These are phyloP conservation scores for Heliocidaris erythrogramma DNA, from an alignment of 35 echinoderm and acorn worm species.

Conservation along the genomic window DNA sequence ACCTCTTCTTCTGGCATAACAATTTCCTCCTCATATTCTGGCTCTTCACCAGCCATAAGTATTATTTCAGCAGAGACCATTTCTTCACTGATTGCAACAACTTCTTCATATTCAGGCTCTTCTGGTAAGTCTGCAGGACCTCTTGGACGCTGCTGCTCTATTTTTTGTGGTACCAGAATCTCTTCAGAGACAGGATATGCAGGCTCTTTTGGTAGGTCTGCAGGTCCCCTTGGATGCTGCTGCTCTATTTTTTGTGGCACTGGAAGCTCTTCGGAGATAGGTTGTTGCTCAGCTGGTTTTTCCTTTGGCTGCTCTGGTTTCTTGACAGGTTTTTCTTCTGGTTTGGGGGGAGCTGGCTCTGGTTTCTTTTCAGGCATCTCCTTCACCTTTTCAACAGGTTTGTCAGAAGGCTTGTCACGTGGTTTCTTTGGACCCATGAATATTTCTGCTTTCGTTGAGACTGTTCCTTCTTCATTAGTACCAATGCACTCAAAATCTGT, in stretches of 20 bases:
- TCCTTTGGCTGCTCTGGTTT: neutral
- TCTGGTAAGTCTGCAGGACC: conserved; percentile 48
- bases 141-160: neutral
- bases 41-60: conserved; percentile 46
- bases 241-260: neutral
- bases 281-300: neutral
- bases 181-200: conserved; percentile 22
- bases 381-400: conserved; percentile 52
- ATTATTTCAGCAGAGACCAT: conserved; percentile 45
- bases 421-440: conserved; percentile 46
- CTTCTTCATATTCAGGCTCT: conserved; percentile 39
- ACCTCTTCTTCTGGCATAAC: conserved; percentile 53
- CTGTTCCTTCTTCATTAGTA: conserved; percentile 54
- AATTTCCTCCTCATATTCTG: conserved; percentile 46
- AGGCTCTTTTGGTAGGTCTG: conserved; percentile 3
- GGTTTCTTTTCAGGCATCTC: conserved; percentile 33
- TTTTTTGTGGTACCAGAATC: neutral
- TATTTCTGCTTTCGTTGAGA: conserved; percentile 65
- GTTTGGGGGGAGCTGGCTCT: neutral
- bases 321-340: neutral
- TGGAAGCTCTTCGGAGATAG: neutral
- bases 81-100: conserved; percentile 40
- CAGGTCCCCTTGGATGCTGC: neutral
- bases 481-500: conserved; percentile 72
- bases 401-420: conserved; percentile 53